phyloP scores from a whole-genome alignment of 2,113 vertebrate species.

The Daboia siamensis region DNA sequence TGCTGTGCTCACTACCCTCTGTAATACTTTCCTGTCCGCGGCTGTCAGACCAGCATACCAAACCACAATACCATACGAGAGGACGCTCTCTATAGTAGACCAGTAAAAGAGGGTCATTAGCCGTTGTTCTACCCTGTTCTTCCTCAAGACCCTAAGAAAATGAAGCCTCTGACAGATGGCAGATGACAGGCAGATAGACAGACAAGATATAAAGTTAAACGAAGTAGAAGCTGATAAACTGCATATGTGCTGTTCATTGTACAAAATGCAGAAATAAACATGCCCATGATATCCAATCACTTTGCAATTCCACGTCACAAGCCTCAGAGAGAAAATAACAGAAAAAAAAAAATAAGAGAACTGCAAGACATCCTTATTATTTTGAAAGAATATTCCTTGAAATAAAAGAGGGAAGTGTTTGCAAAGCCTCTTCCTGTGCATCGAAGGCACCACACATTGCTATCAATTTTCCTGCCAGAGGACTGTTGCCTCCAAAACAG shows the following conservation, averaged over 20 bases:
- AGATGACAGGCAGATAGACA: not conserved
- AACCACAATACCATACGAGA: too few relatives aligned
- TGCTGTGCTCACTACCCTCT: too few relatives aligned
- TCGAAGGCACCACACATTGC: conserved; percentile 7
- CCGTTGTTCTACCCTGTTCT: too few relatives aligned
- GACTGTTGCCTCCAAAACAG: conserved; percentile 30
- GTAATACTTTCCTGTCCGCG: too few relatives aligned
- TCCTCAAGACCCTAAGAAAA: too few relatives aligned
- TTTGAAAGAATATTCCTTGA: conserved; percentile 24
- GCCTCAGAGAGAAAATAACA: not conserved
- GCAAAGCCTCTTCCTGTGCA: conserved; percentile 7
- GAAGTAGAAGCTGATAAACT: not conserved
- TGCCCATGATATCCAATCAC: not conserved
- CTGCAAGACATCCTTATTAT: not conserved
- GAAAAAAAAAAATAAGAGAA: not conserved
- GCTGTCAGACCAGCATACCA: too few relatives aligned
- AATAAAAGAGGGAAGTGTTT: conserved; percentile 17
- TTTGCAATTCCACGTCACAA: not conserved
- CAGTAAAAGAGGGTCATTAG: too few relatives aligned
- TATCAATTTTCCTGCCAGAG: conserved; percentile 41
- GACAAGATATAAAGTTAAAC: not conserved
- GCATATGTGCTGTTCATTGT: not conserved
- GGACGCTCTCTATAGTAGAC: too few relatives aligned
- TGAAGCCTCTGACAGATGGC: too few relatives aligned
- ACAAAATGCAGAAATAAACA: not conserved